phyloP scores from a whole-genome alignment of 2,797 vertebrate species.

The Lindbergichthys nudifrons region DNA sequence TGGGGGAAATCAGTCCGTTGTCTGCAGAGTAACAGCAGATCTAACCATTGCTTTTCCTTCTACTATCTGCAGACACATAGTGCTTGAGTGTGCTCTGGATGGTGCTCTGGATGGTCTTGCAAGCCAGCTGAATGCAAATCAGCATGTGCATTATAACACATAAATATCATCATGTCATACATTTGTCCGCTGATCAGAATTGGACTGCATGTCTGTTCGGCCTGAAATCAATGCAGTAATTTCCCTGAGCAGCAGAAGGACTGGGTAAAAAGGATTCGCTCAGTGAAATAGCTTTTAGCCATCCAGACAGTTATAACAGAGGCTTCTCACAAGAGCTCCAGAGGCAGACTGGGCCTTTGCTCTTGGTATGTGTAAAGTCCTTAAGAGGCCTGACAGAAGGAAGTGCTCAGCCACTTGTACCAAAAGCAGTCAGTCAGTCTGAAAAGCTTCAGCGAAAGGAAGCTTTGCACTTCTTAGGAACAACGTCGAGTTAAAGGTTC shows the following conservation, averaged over 20 bases:
- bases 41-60: conserved; percentile 36
- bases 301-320: conserved; percentile 68
- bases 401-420: conserved; percentile 55
- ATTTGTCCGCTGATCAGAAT: conserved; percentile 40
- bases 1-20: conserved; percentile 61
- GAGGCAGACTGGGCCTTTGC: conserved; percentile 61
- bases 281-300: conserved; percentile 51
- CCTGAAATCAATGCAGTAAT: conserved; percentile 66
- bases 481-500: conserved; percentile 38
- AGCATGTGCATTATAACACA: conserved; percentile 46
- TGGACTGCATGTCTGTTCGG: conserved; percentile 64
- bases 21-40: conserved; percentile 39
- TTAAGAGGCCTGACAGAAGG: conserved; percentile 57
- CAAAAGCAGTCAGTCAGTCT: conserved; percentile 50
- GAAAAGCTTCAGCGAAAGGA: conserved; percentile 47
- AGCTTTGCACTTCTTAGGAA: conserved; percentile 36
- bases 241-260: conserved; percentile 30
- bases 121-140: conserved; percentile 63
- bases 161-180: conserved; percentile 36
- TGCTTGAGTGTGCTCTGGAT: conserved; percentile 36
- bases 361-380: conserved; percentile 42
- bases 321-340: conserved; percentile 56
- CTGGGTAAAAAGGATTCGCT: conserved; percentile 45
- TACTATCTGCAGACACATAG: conserved; percentile 44
- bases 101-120: conserved; percentile 41